These are phyloP conservation scores for Centropus bengalensis DNA, from an alignment of 2,113 vertebrate genomes.

Conservation along the genomic window DNA sequence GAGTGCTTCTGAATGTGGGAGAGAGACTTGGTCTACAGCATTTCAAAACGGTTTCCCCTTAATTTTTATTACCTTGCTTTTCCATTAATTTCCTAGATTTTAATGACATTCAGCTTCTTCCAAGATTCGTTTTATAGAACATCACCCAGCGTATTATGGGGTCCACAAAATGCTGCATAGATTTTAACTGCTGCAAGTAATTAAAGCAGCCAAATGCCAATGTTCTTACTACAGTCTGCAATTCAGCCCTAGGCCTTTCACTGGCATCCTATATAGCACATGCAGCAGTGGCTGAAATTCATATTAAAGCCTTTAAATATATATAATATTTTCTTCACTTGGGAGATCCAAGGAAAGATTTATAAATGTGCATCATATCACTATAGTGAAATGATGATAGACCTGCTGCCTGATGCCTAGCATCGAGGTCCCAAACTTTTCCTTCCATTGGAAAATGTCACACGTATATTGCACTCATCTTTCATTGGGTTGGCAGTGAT, in stretches of 20 bases:
- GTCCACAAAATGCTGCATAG: background rate
- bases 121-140: background rate
- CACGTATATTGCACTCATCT: background rate
- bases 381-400: background rate
- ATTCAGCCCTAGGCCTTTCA: background rate
- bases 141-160: background rate
- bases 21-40: background rate
- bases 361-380: background rate
- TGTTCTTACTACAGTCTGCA: background rate
- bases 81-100: background rate
- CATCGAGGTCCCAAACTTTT: background rate
- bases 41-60: background rate
- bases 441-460: accelerated
- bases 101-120: background rate
- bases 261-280: background rate
- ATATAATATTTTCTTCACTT: background rate
- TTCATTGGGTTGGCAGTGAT: accelerated
- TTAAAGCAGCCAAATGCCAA: background rate
- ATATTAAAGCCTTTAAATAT: background rate
- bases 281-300: background rate
- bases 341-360: background rate
- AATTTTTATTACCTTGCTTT: background rate
- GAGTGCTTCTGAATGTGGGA: background rate
- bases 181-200: background rate
- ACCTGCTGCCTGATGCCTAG: accelerated